Base-by-base conservation (phyloP, 2,113 vertebrate genomes). In the Laticauda colubrina region DNA sequence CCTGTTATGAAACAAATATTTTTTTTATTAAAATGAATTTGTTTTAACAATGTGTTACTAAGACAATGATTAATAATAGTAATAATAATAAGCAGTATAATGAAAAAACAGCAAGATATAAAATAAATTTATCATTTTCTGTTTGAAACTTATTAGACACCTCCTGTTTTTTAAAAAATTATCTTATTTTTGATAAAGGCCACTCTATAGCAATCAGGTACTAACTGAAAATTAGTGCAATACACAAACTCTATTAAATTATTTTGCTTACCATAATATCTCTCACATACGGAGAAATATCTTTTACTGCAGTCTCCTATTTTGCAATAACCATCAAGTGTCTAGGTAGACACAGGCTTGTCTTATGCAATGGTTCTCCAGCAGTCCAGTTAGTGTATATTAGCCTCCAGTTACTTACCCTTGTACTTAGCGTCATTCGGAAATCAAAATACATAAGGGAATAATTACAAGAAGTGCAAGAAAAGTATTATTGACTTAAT, bases 341-440 rank as follows among this genome's bases (percentile, higher is more conserved):
- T 99, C 98, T 88, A 99, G 93, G 91, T 98, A 98, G 90, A 99
- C 98, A 96, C 98, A 99, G 75, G 96, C 98, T 75, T 45, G 89
- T 95, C 95, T 98, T 98, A 91, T 96, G 95, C 95, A 96, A 97
- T n/a, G 98, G 98, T 89, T 99, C 98, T 90, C 97, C 96, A 20
- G 9, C 75, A 24, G 94, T 98, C 98, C 98, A 99, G 93, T 98
- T 98, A 45, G 97, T 97, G 92, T 97, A 99, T 4, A 94, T 95
- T 88, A 98, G 94, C 24, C 89, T 91, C 97, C 98, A 98, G 91
- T 98, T 98, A 43, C 98, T 98, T 29, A 98, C 97, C 98, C 98
- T 94, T 56, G 55, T 97, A 99, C 8, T 90, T 97, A 11, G 98
- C 97, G n/a, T 0, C 91, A 23, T 96, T 98, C 98, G 99, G 93